These are phyloP conservation scores for Augiades crinisus DNA, from an alignment of 2,888 invertebrate species.

Conservation along the genomic window DNA sequence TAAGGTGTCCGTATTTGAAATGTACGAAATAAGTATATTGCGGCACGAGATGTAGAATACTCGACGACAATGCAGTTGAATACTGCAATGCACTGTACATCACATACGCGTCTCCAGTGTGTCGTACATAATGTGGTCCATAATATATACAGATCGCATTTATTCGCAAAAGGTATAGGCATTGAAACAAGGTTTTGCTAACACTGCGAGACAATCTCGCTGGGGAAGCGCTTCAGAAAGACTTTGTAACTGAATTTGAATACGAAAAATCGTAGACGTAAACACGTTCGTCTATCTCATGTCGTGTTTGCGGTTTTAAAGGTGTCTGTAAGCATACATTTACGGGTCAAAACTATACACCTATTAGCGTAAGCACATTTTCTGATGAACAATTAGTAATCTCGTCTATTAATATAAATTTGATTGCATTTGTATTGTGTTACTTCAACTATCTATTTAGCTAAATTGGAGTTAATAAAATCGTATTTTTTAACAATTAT, in stretches of 20 bases:
- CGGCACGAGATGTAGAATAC: slow-evolving; percentile 41
- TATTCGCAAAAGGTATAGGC: slow-evolving; percentile 67
- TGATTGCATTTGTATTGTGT: too few relatives aligned
- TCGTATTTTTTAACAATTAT: too few relatives aligned
- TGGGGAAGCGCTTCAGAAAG: slow-evolving; percentile 53
- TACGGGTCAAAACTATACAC: too few relatives aligned
- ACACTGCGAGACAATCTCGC: slow-evolving; percentile 58
- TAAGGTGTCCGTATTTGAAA: too few relatives aligned
- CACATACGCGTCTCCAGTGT: slow-evolving; percentile 63
- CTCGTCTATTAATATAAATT: too few relatives aligned
- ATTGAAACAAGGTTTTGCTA: slow-evolving; percentile 70
- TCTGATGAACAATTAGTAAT: too few relatives aligned
- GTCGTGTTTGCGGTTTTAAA: too few relatives aligned
- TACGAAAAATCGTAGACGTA: slow-evolving; percentile 18
- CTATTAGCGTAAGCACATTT: too few relatives aligned
- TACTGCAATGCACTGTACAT: slow-evolving; percentile 57
- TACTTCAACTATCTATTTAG: too few relatives aligned
- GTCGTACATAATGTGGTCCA: slow-evolving; percentile 71
- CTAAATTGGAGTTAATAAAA: too few relatives aligned
- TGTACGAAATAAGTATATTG: background rate
- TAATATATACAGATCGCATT: slow-evolving; percentile 77
- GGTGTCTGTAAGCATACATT: too few relatives aligned
- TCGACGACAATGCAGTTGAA: slow-evolving; percentile 42
- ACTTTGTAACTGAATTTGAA: slow-evolving; percentile 35
- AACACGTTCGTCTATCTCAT: background rate